These are phyloP conservation scores for Pandemis corylana DNA, from an alignment of 2,888 invertebrate genomes.

Conservation along the genomic window DNA sequence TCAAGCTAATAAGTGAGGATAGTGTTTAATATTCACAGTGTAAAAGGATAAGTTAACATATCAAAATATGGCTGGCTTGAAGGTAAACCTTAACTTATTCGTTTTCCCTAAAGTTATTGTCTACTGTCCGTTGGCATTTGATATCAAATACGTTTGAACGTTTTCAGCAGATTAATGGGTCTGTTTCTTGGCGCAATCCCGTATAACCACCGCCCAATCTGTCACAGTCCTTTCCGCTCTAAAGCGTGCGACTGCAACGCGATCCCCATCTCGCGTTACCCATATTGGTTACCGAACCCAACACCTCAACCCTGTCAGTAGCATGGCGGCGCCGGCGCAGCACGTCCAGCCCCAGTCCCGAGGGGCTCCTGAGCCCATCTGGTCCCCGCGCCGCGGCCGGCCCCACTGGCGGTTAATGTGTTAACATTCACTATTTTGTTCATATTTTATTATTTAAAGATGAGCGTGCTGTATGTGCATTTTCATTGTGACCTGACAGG, in stretches of 20 bases:
- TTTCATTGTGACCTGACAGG: constrained; percentile 62
- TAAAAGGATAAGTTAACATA: constrained; percentile 21
- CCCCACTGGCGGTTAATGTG: constrained; percentile 84
- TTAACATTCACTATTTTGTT: constrained; percentile 75
- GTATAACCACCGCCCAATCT: constrained; percentile 45
- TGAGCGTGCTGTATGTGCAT: constrained; percentile 66
- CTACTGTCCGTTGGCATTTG: background rate
- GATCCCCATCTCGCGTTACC: constrained; percentile 70
- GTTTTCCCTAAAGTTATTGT: background rate
- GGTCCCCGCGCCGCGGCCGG: constrained; percentile 75
- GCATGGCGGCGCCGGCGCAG: constrained; percentile 66
- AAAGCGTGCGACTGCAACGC: constrained; percentile 70
- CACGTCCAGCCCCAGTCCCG: constrained; percentile 57
- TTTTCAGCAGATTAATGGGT: background rate
- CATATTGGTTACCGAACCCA: constrained; percentile 71
- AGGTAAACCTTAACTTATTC: constrained; percentile 23
- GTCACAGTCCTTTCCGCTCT: constrained; percentile 66
- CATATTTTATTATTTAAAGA: constrained; percentile 47
- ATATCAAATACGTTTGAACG: background rate
- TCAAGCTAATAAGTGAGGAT: background rate
- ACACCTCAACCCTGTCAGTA: constrained; percentile 64
- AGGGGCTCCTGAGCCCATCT: constrained; percentile 58
- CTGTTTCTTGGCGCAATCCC: constrained; percentile 40
- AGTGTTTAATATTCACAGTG: constrained; percentile 23
- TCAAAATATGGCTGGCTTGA: background rate